Percentiles rank a stretch among this genome's conserved stretches.
Evolutionary conservation across 2,888 invertebrate species (phyloP).

Genomic region (Selenia dentaria): DNA sequence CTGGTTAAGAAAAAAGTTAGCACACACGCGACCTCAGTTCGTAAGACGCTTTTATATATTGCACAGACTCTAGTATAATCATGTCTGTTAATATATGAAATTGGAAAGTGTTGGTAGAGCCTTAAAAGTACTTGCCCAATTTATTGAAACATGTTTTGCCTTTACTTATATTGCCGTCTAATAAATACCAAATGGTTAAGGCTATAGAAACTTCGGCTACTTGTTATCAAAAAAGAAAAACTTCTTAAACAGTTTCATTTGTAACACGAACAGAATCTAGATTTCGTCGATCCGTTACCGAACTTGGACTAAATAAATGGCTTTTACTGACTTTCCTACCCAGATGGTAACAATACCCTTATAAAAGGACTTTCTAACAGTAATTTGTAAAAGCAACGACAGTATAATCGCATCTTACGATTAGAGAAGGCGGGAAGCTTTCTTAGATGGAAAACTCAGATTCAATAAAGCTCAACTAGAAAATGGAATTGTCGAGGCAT

Average conservation of each 20-base stretch:
- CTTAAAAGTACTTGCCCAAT: too few species aligned
- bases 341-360: slow-evolving; percentile 31
- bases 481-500: slow-evolving; percentile 3
- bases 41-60: too few species aligned
- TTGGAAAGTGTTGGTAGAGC: too few species aligned
- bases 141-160: too few species aligned
- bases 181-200: too few species aligned
- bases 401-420: slow-evolving; percentile 32
- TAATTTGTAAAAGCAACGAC: slow-evolving; percentile 32
- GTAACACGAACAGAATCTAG: slow-evolving; percentile 16
- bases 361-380: slow-evolving; percentile 31
- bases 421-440: slow-evolving; percentile 9
- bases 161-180: too few species aligned
- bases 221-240: not conserved
- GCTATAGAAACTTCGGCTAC: too few species aligned
- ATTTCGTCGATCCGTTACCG: slow-evolving; percentile 20
- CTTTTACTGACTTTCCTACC: slow-evolving; percentile 26
- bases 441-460: slow-evolving; percentile 2
- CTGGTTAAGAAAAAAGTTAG: too few species aligned
- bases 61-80: too few species aligned
- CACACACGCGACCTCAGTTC: too few species aligned
- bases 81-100: too few species aligned
- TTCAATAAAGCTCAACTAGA: slow-evolving; percentile 1
- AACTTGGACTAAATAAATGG: slow-evolving; percentile 31
- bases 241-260: slow-evolving; percentile 6